phyloP scores from a whole-genome alignment of 2,888 invertebrate genomes.

The Cryptocheilus praepositus region DNA sequence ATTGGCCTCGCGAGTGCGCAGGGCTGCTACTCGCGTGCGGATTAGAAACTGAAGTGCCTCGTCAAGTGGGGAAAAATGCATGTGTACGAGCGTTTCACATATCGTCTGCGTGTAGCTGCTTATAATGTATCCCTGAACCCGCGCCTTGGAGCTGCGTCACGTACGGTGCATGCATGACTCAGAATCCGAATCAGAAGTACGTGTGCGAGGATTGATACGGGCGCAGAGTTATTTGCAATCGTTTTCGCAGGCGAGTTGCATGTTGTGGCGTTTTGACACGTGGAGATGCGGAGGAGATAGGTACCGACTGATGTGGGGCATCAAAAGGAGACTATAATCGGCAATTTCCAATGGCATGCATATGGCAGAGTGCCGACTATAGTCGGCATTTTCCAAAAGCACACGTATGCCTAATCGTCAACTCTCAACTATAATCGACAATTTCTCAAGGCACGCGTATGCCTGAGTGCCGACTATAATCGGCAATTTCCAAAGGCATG shows the following conservation, averaged over 20 bases:
- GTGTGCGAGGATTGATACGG: slow-evolving; percentile 18
- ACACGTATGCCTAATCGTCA: no score
- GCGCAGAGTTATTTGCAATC: slow-evolving; percentile 51
- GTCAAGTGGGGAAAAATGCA: slow-evolving; percentile 9
- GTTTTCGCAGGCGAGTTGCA: slow-evolving; percentile 44
- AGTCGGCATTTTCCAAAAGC: no score
- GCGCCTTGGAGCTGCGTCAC: slow-evolving; percentile 18
- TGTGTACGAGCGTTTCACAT: slow-evolving; percentile 5
- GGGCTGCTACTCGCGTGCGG: slow-evolving; percentile 5
- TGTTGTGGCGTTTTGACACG: not conserved
- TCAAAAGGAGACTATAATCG: no score
- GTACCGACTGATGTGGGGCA: no score
- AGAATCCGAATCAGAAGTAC: slow-evolving; percentile 15
- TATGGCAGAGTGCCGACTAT: no score
- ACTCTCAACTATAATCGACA: no score
- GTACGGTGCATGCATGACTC: slow-evolving; percentile 32
- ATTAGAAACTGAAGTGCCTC: slow-evolving; percentile 13
- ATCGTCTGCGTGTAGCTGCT: not conserved
- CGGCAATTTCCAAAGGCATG: no score
- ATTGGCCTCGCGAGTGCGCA: slow-evolving; percentile 8
- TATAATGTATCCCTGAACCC: slow-evolving; percentile 9
- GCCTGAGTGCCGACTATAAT: no score
- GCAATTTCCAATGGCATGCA: no score
- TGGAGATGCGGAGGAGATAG: no score
- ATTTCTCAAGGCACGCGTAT: no score